Conservation (phyloP, 2,113 vertebrate species). For the Amia ocellicauda region DNA sequence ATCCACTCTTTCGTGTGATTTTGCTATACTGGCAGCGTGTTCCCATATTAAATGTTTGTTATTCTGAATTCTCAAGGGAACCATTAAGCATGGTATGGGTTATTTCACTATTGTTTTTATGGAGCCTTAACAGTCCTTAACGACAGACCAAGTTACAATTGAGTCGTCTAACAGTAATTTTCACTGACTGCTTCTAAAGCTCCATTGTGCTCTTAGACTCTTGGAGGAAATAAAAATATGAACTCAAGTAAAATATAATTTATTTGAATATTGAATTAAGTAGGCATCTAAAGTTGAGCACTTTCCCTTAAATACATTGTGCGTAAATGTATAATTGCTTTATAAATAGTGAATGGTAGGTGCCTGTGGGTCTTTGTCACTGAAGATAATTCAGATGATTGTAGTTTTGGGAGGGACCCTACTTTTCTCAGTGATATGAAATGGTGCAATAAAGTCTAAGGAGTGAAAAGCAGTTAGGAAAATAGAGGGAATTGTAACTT, state of each 20-base stretch:
- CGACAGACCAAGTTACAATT: not conserved
- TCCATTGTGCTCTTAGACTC: not conserved
- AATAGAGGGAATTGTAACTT: too few species aligned
- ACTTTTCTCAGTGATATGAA: too few species aligned
- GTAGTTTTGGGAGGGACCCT: too few species aligned
- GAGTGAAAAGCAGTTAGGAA: too few species aligned
- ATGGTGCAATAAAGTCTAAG: too few species aligned
- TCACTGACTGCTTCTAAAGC: not conserved
- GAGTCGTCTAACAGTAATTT: not conserved
- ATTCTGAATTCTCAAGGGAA: not conserved
- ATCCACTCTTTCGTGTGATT: not conserved
- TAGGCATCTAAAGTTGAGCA: constrained; percentile 35
- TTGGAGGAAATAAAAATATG: not conserved
- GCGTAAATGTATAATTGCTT: too few species aligned
- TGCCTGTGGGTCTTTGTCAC: too few species aligned
- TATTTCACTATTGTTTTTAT: constrained; percentile 3
- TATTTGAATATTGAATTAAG: constrained; percentile 1
- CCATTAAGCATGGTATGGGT: not conserved
- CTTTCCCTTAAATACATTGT: constrained; percentile 37
- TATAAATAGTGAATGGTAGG: too few species aligned
- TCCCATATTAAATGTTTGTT: not conserved
- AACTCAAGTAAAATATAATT: not conserved
- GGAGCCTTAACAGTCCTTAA: not conserved
- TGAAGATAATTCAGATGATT: too few species aligned
- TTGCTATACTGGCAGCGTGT: not conserved